Evolutionary conservation across 2,797 vertebrate genomes (phyloP), one percentile per base, ranked within the genome.

Genomic region (Syndactyla subalaris): DNA sequence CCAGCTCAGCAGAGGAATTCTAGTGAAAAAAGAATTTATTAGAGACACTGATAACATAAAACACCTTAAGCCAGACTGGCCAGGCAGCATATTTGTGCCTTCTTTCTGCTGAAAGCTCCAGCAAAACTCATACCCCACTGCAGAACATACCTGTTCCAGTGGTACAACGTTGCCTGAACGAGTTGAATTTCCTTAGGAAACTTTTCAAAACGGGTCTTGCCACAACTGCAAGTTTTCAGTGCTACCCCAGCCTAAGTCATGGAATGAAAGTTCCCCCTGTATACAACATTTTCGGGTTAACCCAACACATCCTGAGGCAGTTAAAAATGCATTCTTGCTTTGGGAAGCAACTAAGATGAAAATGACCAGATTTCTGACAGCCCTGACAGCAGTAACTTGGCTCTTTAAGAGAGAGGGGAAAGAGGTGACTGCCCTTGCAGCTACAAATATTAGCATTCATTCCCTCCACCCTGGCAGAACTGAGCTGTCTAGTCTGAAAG

Each of bases 361-460:
- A 80, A 29, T 45, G 58, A 68, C 32, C 58, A 48, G 51, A 71
- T 48, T 91, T 78, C 75, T 95, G 66, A 87, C 26, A 73, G 39
- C 22, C 23, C 24, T 79, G 38, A 73, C 43, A 87, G 29, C 9
- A 34, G 22, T 59, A 61, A 29, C 43, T 91, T 72, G 78, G 15
- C 24, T 83, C 27, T 72, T 91, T 38, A 29, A 72, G 38, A 39
- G 18, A 90, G 29, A 81, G 27, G 18, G 9, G 52, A 66, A 83
- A 80, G 26, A 61, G 17, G 54, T 71, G 62, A 32, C 39, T 75
- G n/a, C 7, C 59, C 81, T 51, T 38, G 55, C 39, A 84, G 54
- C 39, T 9, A 5, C 73, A 93, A 91, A 84, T 81, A 93, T 72
- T 66, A 85, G 54, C 72, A 94, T 95, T 85, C 70, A 78, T 90